Evolutionary conservation across 2,888 invertebrate species (phyloP).

Genomic region (Nomada fabriciana): DNA sequence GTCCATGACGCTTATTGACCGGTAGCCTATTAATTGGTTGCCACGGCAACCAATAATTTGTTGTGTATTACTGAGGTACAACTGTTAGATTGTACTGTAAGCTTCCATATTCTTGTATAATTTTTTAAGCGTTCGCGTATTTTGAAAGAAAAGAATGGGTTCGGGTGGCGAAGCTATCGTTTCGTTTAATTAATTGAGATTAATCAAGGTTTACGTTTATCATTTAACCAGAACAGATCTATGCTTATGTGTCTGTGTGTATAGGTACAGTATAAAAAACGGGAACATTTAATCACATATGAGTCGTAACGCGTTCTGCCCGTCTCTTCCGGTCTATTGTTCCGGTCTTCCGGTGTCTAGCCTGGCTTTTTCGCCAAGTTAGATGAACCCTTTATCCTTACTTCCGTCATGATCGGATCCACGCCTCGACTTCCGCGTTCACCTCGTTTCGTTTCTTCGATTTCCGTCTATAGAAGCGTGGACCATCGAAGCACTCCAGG

Average conservation of each 20-base stretch:
- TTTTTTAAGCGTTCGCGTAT: no score
- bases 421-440: conserved; percentile 35
- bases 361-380: conserved; percentile 33
- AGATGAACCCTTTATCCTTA: conserved; percentile 53
- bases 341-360: conserved; percentile 47
- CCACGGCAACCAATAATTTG: no score
- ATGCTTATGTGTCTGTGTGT: neutral
- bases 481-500: neutral
- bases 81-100: no score
- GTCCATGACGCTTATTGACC: no score
- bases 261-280: conserved; percentile 1
- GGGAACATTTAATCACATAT: neutral
- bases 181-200: no score
- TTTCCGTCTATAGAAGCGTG: conserved; percentile 11
- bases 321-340: conserved; percentile 52
- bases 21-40: no score
- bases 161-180: no score
- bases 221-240: neutral
- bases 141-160: no score
- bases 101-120: no score
- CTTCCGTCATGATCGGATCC: conserved; percentile 54
- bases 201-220: neutral
- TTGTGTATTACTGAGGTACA: no score
- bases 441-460: conserved; percentile 24
- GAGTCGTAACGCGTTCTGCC: neutral